Conservation (phyloP, 2,113 vertebrate genomes). For the Trogon melanurus region DNA sequence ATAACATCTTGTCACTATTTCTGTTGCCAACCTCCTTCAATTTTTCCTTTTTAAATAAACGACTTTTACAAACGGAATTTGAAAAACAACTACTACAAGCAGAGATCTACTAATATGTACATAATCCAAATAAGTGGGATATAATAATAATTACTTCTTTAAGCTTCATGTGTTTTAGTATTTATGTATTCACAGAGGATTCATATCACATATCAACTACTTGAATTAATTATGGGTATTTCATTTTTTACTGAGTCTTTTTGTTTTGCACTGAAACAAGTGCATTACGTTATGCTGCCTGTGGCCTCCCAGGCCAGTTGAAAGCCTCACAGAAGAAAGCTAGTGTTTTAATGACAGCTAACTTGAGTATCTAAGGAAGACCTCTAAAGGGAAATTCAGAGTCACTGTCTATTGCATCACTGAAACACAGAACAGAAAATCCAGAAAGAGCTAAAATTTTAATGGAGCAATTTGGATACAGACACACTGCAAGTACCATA, state of each 20-base stretch:
- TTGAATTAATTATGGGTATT: neutral
- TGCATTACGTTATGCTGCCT: neutral
- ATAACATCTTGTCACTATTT: neutral
- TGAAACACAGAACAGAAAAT: neutral
- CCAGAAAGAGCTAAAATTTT: neutral
- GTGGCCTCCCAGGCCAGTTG: neutral
- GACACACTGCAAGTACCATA: neutral
- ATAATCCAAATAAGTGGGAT: neutral
- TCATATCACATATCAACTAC: neutral
- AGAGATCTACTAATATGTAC: neutral
- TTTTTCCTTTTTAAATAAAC: neutral
- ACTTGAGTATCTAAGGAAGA: neutral
- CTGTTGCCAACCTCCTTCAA: neutral
- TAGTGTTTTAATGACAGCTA: neutral
- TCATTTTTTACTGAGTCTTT: neutral
- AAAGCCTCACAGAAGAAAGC: neutral
- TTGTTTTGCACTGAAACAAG: neutral
- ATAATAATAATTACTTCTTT: neutral
- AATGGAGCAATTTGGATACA: neutral
- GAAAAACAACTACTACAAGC: neutral
- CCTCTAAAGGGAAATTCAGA: neutral
- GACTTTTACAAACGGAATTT: neutral
- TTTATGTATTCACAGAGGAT: neutral
- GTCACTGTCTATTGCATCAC: neutral
- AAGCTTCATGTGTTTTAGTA: neutral